Evolutionary conservation across 2,888 invertebrate genomes (phyloP), one percentile per base, ranked within the genome.

Genomic region (Aphelenchoides bicaudatus): DNA sequence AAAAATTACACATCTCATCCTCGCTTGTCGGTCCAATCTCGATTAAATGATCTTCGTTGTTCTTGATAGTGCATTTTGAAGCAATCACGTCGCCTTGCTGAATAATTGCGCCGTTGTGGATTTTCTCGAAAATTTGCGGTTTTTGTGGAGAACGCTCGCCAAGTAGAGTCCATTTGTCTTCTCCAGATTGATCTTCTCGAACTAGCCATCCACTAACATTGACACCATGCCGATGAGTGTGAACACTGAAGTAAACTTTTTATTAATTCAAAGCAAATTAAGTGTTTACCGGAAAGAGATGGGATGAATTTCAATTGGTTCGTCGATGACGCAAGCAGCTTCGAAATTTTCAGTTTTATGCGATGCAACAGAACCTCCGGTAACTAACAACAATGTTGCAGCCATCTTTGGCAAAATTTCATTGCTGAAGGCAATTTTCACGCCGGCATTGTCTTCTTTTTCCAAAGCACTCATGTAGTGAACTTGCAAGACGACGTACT

Each of bases 161-260:
- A 51, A 93, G 82, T 56, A 89, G 82, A 4, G 85, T 85, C 93
- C 92, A 57, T 52, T 54, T 56, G 28, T 54, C 55, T 38, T 54
- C 13, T 2, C 55, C 28, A 48, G 66, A 61, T 38, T 59, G 48
- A 25, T 72, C 63, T 59, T 77, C 70, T 21, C 63, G 59, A 8
- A 76, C 76, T 29, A 73, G 37, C 70, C 72, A 76, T 56, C 76
- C 76, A 29, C 58, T 58, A n/a, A 75, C 74, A 19, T 67, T 67
- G 3, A 56, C 46, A 13, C 71, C 76, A 49, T 73, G 75, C 83
- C 91, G 90, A 56, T 93, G 84, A 25, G 86, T 84, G 76, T 98
- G 96, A 0, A 96, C 93, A 79, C 98, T 96, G 0, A 89, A 89
- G 64, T 96, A 85, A n/a, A n/a, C n/a, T n/a, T n/a, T n/a, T n/a